Base-by-base conservation (phyloP, 2,888 invertebrate genomes). In the Eupelmus urozonus region DNA sequence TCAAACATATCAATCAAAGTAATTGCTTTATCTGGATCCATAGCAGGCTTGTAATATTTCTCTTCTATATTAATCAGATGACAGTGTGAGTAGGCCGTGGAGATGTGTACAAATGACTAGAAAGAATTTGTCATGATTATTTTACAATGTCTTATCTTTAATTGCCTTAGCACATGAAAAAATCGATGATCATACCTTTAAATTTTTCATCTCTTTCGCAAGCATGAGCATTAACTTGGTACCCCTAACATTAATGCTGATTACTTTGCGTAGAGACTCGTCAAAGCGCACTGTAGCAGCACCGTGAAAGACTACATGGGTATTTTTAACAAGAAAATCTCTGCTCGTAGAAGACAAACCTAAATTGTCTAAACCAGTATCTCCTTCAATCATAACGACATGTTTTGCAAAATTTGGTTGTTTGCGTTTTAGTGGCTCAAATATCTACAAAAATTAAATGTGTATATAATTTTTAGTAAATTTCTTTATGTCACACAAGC, bases 221-320 rank as follows among this genome's bases (percentile, higher is more conserved):
- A 96, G 89, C 1, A 90, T 87, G 5, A 95, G 85, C 75, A 96
- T 89, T 81, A 93, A 92, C 82, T 92, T 91, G 0, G 94, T 93
- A 34, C 93, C 94, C 57, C 93, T 88, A 5, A 96, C 93, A 88
- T 96, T 96, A 88, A 95, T 93, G 81, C 93, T 91, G 13, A 94
- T 91, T 0, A 94, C 93, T 1, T 90, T 85, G 85, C 92, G 91
- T 25, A 96, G 88, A 42, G 92, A 92, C 85, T 95, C 95, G 85
- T 95, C 94, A 85, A 96, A 96, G 82, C 93, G 91, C 11, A 96
- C 93, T 0, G 94, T 94, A 1, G 95, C 95, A 0, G 95, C 95
- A 42, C 93, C 93, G 86, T 96, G 95, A 87, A 96, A 93, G 16
- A 96, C 92, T 16, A 94, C 90, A 67, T 91, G 90, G 0, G 94